These are phyloP conservation scores for Chrysolina oricalcia DNA, from an alignment of 2,888 invertebrate species.

Conservation along the genomic window DNA sequence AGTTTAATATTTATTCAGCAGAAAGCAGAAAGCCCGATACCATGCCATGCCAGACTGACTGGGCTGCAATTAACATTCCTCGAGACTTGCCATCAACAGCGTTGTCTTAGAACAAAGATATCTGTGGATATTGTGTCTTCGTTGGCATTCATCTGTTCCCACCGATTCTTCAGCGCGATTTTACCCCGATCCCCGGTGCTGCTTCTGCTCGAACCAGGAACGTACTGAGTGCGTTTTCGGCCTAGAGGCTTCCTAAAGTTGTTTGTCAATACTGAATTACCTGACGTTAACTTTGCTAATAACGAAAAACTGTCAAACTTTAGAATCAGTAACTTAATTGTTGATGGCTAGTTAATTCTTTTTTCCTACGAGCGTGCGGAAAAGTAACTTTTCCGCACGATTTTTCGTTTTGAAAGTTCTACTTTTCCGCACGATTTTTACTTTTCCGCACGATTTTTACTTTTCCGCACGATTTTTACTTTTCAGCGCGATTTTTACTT, in stretches of 20 bases:
- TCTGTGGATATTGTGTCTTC: constrained; percentile 64
- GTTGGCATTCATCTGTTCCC: constrained; percentile 59
- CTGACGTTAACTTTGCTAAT: too few species aligned
- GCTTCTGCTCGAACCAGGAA: constrained; percentile 34
- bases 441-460: too few species aligned
- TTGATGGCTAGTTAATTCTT: too few species aligned
- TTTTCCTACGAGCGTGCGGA: too few species aligned
- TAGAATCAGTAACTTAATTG: too few species aligned
- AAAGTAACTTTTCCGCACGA: too few species aligned
- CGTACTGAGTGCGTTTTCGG: constrained; percentile 18
- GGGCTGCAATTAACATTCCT: constrained; percentile 70
- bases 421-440: too few species aligned
- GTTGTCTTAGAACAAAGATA: constrained; percentile 70
- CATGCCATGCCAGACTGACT: constrained; percentile 64
- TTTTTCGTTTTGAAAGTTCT: too few species aligned
- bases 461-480: too few species aligned
- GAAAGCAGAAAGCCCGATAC: constrained; percentile 58
- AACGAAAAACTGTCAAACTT: too few species aligned
- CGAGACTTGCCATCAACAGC: constrained; percentile 69
- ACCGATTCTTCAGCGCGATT: constrained; percentile 46
- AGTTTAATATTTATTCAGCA: constrained; percentile 34
- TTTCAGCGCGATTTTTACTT: too few species aligned
- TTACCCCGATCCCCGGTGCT: constrained; percentile 31
- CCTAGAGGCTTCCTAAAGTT: background rate
- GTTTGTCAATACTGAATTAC: too few species aligned